Base-by-base conservation (phyloP, 1,140 invertebrate species). In the Drosophila pectinifera region DNA sequence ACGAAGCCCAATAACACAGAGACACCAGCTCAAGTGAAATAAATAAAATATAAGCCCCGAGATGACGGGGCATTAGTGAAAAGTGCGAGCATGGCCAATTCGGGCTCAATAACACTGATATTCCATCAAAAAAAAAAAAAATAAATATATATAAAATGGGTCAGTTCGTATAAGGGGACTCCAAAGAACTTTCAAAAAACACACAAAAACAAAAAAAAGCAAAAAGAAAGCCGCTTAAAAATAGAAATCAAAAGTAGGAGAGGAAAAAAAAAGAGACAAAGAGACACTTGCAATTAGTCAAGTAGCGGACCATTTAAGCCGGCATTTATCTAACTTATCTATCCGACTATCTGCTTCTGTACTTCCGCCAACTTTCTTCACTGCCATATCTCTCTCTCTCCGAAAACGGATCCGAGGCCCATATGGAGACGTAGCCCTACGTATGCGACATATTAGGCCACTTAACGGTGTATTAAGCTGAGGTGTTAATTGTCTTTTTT, bases 351-450 rank as follows among this genome's bases (percentile, higher is more conserved):
- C 46, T 73, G 49, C 18, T 53, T 48, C 61, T 58, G 77, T 70
- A 76, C 83, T 85, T 85, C 82, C 82, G 82, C 22, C 53, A 88
- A 81, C 82, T 85, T 86, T 85, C 81, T 49, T 67, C 38, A 48
- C 39, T 45, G 38, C 22, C 8, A 61, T 46, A 34, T 64, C 34
- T 53, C 31, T 28, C 34, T 28, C 28, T 55, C 22, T n/a, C 16
- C 26, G 26, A 56, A 24, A 45, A 36, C 49, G 49, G 49, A 53
- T 28, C 61, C 39, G 63, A 59, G 61, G 57, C 43, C 62, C 80
- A 74, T 64, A 65, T 64, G 54, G 45, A 59, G 31, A 45, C 42
- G 57, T 51, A 56, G 43, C 38, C 34, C 51, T 69, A 42, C 61
- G 53, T 73, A 61, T 68, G 41, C 46, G 70, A 65, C 75, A 76